Evolutionary conservation across 2,888 invertebrate species (phyloP).

Genomic region (Lottia scabra): DNA sequence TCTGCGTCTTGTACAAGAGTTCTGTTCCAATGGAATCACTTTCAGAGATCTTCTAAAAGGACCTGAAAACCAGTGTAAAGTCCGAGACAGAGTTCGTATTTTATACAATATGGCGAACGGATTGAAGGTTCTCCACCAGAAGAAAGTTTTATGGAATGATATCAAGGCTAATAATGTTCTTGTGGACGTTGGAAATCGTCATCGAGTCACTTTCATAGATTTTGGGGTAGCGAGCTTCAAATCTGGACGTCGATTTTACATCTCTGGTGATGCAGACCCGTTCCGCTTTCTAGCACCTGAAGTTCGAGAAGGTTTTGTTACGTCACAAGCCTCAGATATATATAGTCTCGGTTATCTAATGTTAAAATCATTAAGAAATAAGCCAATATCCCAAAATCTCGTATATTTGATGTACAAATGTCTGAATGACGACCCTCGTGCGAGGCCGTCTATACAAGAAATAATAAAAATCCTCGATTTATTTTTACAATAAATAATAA

Average conservation of each 20-base stretch:
- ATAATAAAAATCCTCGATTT: too few species aligned
- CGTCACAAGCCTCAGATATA: conserved; percentile 27
- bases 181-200: background rate
- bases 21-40: background rate
- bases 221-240: conserved; percentile 34
- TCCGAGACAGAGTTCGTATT: background rate
- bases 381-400: too few species aligned
- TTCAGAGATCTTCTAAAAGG: background rate
- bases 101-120: conserved; percentile 25
- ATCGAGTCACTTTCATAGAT: conserved; percentile 29
- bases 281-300: conserved; percentile 34
- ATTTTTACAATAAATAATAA: too few species aligned
- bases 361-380: background rate
- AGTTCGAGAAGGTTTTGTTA: conserved; percentile 27
- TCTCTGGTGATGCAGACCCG: conserved; percentile 28
- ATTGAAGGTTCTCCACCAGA: conserved; percentile 29
- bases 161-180: conserved; percentile 22
- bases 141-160: conserved; percentile 30
- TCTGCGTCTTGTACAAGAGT: background rate
- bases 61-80: background rate
- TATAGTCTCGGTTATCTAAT: conserved; percentile 35
- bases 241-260: conserved; percentile 30
- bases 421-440: too few species aligned
- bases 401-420: too few species aligned
- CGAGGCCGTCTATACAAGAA: too few species aligned